phyloP scores from a whole-genome alignment of 2,797 vertebrate genomes.

The Xenopus petersii region DNA sequence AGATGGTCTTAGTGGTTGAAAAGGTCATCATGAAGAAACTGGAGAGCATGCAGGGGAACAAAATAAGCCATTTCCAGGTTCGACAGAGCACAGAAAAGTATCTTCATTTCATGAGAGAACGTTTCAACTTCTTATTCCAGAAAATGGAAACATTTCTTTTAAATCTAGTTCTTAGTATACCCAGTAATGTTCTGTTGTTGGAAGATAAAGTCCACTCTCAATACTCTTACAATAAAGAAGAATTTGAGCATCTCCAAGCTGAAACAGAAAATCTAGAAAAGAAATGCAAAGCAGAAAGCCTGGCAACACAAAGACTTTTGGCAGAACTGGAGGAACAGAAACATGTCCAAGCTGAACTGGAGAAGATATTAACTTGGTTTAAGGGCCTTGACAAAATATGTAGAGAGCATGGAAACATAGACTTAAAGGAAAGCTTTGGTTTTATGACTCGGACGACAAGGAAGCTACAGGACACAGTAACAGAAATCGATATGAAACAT shows the following conservation, averaged over 20 bases:
- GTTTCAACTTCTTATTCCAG: slow-evolving; percentile 75
- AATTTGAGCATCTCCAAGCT: slow-evolving; percentile 72
- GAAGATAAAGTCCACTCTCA: slow-evolving; percentile 75
- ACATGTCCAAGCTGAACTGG: slow-evolving; percentile 71
- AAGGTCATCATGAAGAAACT: slow-evolving; percentile 81
- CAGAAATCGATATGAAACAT: slow-evolving; percentile 59
- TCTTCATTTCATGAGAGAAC: slow-evolving; percentile 74
- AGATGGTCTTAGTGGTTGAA: slow-evolving; percentile 81
- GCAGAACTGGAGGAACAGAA: slow-evolving; percentile 86
- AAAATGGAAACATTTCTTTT: slow-evolving; percentile 81
- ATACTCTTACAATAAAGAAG: slow-evolving; percentile 61
- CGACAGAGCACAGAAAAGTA: slow-evolving; percentile 82
- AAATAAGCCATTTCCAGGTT: slow-evolving; percentile 60
- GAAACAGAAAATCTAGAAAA: slow-evolving; percentile 71
- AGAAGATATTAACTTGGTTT: slow-evolving; percentile 74
- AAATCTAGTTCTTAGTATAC: slow-evolving; percentile 77
- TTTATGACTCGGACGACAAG: slow-evolving; percentile 64
- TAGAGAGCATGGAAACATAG: slow-evolving; percentile 74
- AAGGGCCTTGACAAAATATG: slow-evolving; percentile 72
- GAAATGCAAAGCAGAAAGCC: slow-evolving; percentile 72
- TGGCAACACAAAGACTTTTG: slow-evolving; percentile 68
- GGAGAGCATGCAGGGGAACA: slow-evolving; percentile 47
- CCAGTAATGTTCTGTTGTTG: slow-evolving; percentile 78
- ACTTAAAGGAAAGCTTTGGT: slow-evolving; percentile 66
- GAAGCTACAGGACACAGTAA: slow-evolving; percentile 59